These are phyloP conservation scores for Lepus townsendii DNA, from an alignment of 2,797 vertebrate species.

Conservation along the genomic window DNA sequence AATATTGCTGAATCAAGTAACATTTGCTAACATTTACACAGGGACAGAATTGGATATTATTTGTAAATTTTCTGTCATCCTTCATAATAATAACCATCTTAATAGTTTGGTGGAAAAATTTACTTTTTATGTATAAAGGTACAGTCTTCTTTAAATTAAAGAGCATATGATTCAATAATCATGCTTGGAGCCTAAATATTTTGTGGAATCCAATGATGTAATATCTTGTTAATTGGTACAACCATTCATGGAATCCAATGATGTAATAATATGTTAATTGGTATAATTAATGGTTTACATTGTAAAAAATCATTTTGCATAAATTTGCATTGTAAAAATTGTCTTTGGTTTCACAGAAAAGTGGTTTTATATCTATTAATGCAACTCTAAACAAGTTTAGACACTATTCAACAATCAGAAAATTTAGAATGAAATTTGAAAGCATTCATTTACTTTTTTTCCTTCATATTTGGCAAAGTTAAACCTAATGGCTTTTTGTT, in stretches of 20 bases:
- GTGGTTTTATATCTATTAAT: not conserved
- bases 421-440: constrained; percentile 15
- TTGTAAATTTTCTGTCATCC: constrained; percentile 43
- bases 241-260: not conserved
- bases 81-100: constrained; percentile 10
- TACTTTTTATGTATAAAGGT: constrained; percentile 7
- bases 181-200: constrained; percentile 11
- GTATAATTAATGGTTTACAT: no score
- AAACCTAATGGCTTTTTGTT: not conserved
- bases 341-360: no score
- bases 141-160: not conserved
- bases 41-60: constrained; percentile 49
- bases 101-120: constrained; percentile 26
- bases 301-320: no score
- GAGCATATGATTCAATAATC: not conserved
- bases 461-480: constrained; percentile 3
- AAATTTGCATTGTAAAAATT: no score
- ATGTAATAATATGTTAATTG: not conserved
- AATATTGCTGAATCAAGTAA: constrained; percentile 58
- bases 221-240: not conserved
- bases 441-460: not conserved
- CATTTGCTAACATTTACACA: constrained; percentile 68
- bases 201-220: not conserved
- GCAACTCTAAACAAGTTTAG: not conserved
- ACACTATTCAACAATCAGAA: not conserved